Conservation (phyloP, 2,113 vertebrate genomes). For the Platysteira castanea region DNA sequence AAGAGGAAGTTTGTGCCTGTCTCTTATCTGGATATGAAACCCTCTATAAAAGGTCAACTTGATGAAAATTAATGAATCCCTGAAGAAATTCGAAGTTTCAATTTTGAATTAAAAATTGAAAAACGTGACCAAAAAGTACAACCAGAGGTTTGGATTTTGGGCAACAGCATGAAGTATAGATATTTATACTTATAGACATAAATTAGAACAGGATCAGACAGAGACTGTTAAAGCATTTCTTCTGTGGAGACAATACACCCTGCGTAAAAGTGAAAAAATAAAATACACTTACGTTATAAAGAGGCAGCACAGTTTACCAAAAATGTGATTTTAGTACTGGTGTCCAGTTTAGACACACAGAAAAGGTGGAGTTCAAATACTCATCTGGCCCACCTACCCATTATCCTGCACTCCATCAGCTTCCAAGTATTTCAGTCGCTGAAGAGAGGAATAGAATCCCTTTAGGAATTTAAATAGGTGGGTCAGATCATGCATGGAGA, state of each 20-base stretch:
- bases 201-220: not conserved
- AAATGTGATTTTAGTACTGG: not conserved
- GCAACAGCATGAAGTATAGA: rapidly evolving
- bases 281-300: rapidly evolving
- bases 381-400: rapidly evolving
- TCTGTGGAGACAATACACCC: rapidly evolving
- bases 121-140: rapidly evolving
- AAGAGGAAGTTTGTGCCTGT: not conserved
- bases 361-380: not conserved
- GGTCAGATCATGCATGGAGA: not conserved
- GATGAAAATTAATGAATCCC: not conserved
- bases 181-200: too few relatives aligned
- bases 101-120: not conserved
- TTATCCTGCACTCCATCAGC: not conserved
- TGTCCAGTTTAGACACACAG: not conserved
- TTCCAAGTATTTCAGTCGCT: not conserved
- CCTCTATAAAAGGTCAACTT: not conserved
- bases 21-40: not conserved
- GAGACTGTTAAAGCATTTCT: not conserved
- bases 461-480: not conserved
- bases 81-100: not conserved
- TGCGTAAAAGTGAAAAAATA: not conserved
- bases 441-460: not conserved
- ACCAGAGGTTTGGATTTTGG: not conserved
- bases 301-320: not conserved